These are phyloP conservation scores for Trinectes maculatus DNA, from an alignment of 2,113 vertebrate genomes.

Conservation along the genomic window DNA sequence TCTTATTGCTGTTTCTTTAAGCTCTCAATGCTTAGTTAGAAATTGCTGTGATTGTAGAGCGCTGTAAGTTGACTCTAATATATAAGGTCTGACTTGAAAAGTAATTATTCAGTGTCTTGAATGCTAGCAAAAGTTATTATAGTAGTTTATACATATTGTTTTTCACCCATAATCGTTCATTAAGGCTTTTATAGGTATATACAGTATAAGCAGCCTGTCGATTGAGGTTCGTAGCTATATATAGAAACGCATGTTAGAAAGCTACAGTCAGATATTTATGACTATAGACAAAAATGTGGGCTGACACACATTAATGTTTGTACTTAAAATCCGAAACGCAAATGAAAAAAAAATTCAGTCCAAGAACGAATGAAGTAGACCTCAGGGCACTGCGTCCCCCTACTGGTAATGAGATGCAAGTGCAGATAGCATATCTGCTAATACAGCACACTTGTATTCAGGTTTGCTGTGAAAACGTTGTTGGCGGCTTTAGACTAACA, in stretches of 20 bases:
- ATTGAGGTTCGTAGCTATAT: background rate
- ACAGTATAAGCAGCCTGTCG: background rate
- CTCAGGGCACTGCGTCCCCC: too few relatives aligned
- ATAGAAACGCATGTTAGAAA: background rate
- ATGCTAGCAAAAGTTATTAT: background rate
- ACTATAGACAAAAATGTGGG: too few relatives aligned
- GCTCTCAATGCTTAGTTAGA: background rate
- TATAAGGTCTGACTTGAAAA: background rate
- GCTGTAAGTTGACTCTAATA: background rate
- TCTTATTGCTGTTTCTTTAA: conserved; percentile 7
- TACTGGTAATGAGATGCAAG: too few relatives aligned
- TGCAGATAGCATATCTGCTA: too few relatives aligned
- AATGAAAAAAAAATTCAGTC: too few relatives aligned
- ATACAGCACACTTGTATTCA: too few relatives aligned
- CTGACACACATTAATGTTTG: too few relatives aligned
- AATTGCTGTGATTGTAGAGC: background rate
- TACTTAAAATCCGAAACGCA: background rate
- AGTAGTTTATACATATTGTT: background rate
- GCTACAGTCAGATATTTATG: background rate
- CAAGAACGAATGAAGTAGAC: too few relatives aligned
- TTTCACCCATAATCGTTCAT: background rate
- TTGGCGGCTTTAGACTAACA: too few relatives aligned
- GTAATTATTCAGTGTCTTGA: too few relatives aligned
- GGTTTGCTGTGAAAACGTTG: too few relatives aligned
- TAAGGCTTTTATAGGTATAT: background rate